Evolutionary conservation across 1,140 invertebrate genomes (phyloP), one percentile per base, ranked within the genome.

Genomic region (Pseudomyrmex pallidus): DNA sequence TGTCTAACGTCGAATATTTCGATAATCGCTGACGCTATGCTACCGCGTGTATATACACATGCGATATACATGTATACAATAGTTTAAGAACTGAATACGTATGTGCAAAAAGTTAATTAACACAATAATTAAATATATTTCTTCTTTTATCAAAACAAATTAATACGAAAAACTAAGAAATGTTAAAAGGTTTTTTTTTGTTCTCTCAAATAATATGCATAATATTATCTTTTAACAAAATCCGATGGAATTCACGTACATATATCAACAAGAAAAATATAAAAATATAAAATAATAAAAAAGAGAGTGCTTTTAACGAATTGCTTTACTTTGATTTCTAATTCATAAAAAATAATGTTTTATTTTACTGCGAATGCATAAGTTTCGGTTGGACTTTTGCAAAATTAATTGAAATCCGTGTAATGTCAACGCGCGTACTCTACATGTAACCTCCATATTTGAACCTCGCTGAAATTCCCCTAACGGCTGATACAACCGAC

Each of bases 321-420:
- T 46, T 44, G 3, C 63, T 52, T 74, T 46, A 12, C 20, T 25
- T 35, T 52, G 35, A 25, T 9, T 52, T 9, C 64, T 66, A 54
- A 66, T 67, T 44, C 44, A 1, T 73, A 12, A 15, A 13, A 76
- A 66, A 77, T 54, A 20, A n/a, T 2, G 44, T 76, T 62, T 62
- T 48, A 10, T 25, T 35, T 22, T 15, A 17, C 20, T 52, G 35
- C 35, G 5, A 44, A 54, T 17, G n/a, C 20, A 48, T 54, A 4
- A 17, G 15, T 7, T 10, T 20, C 48, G 54, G 3, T 54, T 67
- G 54, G 62, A 52, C 15, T 72, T 72, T 20, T 61, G n/a, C 22
- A 20, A 73, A 50, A 44, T 73, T 61, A 82, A 82, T 61, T 46
- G 67, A 50, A 61, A 82, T 57, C 22, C 22, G 50, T 10, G 13